Percentiles rank a stretch among this genome's conserved stretches.
phyloP scores from a whole-genome alignment of 2,113 vertebrate genomes.

The Equus quagga region DNA sequence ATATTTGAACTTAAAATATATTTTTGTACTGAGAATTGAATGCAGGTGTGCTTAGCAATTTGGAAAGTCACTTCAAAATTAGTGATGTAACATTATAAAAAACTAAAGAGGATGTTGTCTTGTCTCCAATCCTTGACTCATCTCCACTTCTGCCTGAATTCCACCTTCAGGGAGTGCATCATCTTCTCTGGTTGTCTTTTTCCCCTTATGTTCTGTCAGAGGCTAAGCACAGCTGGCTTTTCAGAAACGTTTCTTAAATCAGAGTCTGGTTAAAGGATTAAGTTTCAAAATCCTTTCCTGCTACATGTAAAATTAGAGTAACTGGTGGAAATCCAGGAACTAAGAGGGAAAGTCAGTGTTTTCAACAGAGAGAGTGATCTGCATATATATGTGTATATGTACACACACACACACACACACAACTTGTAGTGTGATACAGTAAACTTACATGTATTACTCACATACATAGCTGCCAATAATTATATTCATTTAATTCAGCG shows the following conservation, averaged over 20 bases:
- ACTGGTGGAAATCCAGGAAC: not conserved
- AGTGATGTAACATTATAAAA: not conserved
- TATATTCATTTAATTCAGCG: slow-evolving; percentile 41
- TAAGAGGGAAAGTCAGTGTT: not conserved
- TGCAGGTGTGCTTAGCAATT: not conserved
- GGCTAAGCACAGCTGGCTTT: not conserved
- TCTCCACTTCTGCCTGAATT: not conserved
- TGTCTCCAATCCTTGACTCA: not conserved
- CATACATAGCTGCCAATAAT: not conserved
- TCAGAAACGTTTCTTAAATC: not conserved
- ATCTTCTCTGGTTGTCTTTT: not conserved
- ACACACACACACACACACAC: not conserved
- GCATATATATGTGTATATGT: not conserved
- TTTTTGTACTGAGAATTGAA: not conserved
- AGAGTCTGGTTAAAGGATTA: not conserved
- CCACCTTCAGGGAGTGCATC: not conserved
- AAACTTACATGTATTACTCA: not conserved
- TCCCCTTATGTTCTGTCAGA: not conserved
- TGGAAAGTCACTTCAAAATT: slow-evolving; percentile 32
- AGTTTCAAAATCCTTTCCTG: not conserved
- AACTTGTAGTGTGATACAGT: not conserved
- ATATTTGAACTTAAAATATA: not conserved
- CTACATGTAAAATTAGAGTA: not conserved
- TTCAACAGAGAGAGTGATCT: not conserved
- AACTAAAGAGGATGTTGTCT: not conserved